Base-by-base conservation (phyloP, 2,113 vertebrate genomes). In the Cromileptes altivelis region DNA sequence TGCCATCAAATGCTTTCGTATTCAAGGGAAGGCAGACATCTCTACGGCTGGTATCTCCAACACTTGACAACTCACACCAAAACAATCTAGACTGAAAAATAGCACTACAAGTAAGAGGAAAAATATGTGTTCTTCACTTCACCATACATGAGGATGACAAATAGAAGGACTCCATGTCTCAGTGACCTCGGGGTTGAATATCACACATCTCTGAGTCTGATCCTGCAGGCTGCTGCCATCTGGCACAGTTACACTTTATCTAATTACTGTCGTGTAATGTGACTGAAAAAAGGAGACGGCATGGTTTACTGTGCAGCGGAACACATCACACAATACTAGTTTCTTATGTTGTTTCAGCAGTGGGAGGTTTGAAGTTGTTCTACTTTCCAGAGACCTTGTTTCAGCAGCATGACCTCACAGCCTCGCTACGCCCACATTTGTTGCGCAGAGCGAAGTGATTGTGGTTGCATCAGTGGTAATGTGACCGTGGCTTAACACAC, bases 401-500 rank as follows among this genome's bases (percentile, higher is more conserved):
- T 45, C 72, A 74, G 63, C 56, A 45, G 37, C 19, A 7, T 30
- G 2, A 62, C 74, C 47, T 72, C 23, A 74, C 58, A 77, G 56
- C 45, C n/a, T 57, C 4, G 1, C 19, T 64, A 70, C 8, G 19
- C 63, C 75, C 52, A 72, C 74, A 52, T 18, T 53, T 81, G 61
- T 65, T 81, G 78, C 42, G 0, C 2, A 0, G 67, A 60, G 55
- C 55, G 37, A 76, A 86, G 81, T 57, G 61, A 63, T 62, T 63
- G 77, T 4, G 19, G 70, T 80, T 85, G 83, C 84, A 75, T 71
- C 71, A 80, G 68, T 4, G 63, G 67, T 85, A 87, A 85, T 87
- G 65, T 62, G 80, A 87, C 37, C 52, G 40, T 83, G 81, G 76
- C 79, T 89, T 70, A 81, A 57, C 60, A 82, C 88, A 81, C 71